phyloP scores from a whole-genome alignment of 2,888 invertebrate species.

The Eupeodes latifasciatus region DNA sequence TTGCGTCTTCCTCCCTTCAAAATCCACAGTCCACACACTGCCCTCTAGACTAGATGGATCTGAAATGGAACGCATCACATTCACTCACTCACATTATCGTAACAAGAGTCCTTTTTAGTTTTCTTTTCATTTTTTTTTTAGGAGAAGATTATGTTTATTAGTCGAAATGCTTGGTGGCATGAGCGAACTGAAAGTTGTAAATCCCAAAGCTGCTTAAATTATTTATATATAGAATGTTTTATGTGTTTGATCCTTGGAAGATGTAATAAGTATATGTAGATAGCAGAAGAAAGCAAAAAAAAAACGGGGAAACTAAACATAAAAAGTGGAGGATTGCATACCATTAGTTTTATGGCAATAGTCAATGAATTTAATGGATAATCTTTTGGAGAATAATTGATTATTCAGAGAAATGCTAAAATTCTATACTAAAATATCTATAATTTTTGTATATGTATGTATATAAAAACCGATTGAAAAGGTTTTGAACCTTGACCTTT shows the following conservation, averaged over 20 bases:
- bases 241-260: constrained; percentile 54
- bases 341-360: constrained; percentile 63
- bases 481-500: constrained; percentile 9
- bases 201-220: constrained; percentile 74
- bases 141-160: constrained; percentile 76
- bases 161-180: constrained; percentile 58
- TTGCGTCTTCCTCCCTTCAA: background rate
- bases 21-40: background rate
- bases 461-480: background rate
- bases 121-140: constrained; percentile 51
- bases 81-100: constrained; percentile 60
- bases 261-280: constrained; percentile 1
- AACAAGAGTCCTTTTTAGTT: constrained; percentile 62
- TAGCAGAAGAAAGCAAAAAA: background rate
- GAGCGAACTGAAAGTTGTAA: constrained; percentile 61
- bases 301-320: background rate
- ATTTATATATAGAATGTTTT: constrained; percentile 69
- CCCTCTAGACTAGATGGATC: too few relatives aligned
- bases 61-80: constrained; percentile 28
- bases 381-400: constrained; percentile 59
- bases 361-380: constrained; percentile 51
- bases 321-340: constrained; percentile 50
- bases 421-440: background rate
- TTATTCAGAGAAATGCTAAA: constrained; percentile 19
- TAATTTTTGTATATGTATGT: too few relatives aligned